phyloP scores from a whole-genome alignment of 2,113 vertebrate species.

The Hassar affinis region DNA sequence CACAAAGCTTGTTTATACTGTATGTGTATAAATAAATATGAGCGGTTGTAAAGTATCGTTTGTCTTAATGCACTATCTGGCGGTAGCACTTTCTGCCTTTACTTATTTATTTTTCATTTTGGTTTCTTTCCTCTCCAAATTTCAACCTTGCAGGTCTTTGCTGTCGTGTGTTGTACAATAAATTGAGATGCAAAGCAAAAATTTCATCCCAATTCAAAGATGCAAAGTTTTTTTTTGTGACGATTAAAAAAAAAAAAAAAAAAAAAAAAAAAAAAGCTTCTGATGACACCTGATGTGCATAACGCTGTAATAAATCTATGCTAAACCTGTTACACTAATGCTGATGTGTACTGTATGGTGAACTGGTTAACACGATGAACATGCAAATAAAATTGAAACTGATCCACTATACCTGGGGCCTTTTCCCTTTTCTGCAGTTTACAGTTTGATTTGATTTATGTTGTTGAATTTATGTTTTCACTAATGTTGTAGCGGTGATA shows the following conservation, averaged over 20 bases:
- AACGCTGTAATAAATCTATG: conserved; percentile 67
- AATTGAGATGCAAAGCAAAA: conserved; percentile 43
- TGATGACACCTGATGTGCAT: conserved; percentile 61
- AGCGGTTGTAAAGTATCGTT: conserved; percentile 39
- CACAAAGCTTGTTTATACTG: conserved; percentile 42
- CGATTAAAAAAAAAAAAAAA: conserved; percentile 58
- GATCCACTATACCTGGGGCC: conserved; percentile 67
- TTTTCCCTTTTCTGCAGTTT: not conserved
- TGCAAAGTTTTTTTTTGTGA: conserved; percentile 37
- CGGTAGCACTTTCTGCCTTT: conserved; percentile 36
- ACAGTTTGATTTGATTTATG: not conserved
- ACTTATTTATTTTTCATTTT: conserved; percentile 17
- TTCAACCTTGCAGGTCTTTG: conserved; percentile 26
- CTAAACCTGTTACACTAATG: conserved; percentile 76
- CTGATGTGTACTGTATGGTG: conserved; percentile 81
- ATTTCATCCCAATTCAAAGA: conserved; percentile 27
- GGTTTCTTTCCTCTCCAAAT: conserved; percentile 15
- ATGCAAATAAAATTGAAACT: conserved; percentile 80
- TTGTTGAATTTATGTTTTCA: not conserved
- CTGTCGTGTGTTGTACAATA: conserved; percentile 52
- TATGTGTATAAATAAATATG: conserved; percentile 44
- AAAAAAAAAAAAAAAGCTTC: conserved; percentile 55
- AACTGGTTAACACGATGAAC: conserved; percentile 73
- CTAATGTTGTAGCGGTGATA: not conserved
- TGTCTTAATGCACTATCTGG: conserved; percentile 45